Percentiles rank a stretch among this genome's conserved stretches.
Evolutionary conservation across 2,797 vertebrate genomes (phyloP).

Genomic region (Darevskia nairensis): DNA sequence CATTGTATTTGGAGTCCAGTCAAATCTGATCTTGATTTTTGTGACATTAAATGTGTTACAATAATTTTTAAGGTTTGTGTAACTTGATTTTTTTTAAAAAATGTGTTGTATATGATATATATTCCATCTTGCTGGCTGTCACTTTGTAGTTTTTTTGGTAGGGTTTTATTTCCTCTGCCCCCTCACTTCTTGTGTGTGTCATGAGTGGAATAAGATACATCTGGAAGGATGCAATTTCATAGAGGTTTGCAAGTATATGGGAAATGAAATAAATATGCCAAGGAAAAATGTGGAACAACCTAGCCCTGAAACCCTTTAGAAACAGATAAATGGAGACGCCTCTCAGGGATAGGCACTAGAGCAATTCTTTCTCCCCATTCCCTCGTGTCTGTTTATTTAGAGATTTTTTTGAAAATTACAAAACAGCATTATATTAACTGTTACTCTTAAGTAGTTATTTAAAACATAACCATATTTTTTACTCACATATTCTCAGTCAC

Average conservation of each 20-base stretch:
- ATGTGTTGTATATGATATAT: too few relatives aligned
- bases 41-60: not conserved
- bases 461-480: too few relatives aligned
- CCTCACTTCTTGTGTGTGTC: not conserved
- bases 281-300: not conserved
- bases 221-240: not conserved
- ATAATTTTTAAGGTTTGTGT: too few relatives aligned
- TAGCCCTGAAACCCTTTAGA: not conserved
- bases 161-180: not conserved
- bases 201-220: not conserved
- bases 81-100: too few relatives aligned
- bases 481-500: too few relatives aligned
- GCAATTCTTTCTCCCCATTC: not conserved
- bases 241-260: not conserved
- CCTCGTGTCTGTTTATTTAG: not conserved
- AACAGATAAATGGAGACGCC: not conserved
- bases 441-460: too few relatives aligned
- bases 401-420: too few relatives aligned
- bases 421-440: too few relatives aligned
- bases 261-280: not conserved
- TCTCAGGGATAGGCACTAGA: not conserved
- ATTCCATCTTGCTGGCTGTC: not conserved
- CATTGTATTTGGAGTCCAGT: too few relatives aligned
- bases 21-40: too few relatives aligned
- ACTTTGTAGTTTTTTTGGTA: not conserved